Evolutionary conservation across 1,140 invertebrate genomes (phyloP).

Genomic region (Drosophila bocki): DNA sequence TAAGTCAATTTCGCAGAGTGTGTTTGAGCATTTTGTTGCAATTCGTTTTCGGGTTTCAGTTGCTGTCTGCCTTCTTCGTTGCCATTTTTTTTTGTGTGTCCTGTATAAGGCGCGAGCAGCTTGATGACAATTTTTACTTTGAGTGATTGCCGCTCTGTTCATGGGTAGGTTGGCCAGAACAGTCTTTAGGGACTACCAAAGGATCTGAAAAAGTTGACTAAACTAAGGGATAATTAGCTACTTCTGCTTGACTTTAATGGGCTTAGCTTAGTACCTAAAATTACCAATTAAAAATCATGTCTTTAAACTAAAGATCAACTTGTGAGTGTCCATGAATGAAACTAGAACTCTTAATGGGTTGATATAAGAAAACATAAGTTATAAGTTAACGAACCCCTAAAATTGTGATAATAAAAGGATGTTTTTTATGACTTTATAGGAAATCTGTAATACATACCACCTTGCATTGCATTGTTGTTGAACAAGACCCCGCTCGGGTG

Average conservation of each 20-base stretch:
- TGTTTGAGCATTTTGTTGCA: slow-evolving; percentile 82
- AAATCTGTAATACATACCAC: too few relatives aligned
- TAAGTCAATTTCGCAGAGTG: slow-evolving; percentile 82
- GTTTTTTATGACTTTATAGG: too few relatives aligned
- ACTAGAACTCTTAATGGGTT: too few relatives aligned
- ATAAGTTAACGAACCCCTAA: too few relatives aligned
- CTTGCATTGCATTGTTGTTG: too few relatives aligned
- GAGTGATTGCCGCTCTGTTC: slow-evolving; percentile 58
- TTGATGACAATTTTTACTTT: slow-evolving; percentile 78
- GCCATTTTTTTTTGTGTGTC: slow-evolving; percentile 36
- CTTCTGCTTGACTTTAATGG: not conserved
- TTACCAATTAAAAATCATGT: too few relatives aligned
- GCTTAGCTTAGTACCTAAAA: not conserved
- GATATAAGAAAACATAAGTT: too few relatives aligned
- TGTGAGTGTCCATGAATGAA: too few relatives aligned
- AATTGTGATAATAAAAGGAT: too few relatives aligned
- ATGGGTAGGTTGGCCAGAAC: slow-evolving; percentile 4
- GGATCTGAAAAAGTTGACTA: not conserved
- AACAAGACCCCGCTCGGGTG: too few relatives aligned
- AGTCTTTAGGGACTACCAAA: not conserved
- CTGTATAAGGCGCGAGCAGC: slow-evolving; percentile 41
- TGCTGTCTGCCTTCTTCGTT: slow-evolving; percentile 14
- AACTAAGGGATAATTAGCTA: slow-evolving; percentile 10
- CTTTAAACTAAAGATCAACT: too few relatives aligned
- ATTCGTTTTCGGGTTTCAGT: slow-evolving; percentile 68